Conservation (phyloP, 1,140 invertebrate species). For the Stenopsyche tienmushanensis region DNA sequence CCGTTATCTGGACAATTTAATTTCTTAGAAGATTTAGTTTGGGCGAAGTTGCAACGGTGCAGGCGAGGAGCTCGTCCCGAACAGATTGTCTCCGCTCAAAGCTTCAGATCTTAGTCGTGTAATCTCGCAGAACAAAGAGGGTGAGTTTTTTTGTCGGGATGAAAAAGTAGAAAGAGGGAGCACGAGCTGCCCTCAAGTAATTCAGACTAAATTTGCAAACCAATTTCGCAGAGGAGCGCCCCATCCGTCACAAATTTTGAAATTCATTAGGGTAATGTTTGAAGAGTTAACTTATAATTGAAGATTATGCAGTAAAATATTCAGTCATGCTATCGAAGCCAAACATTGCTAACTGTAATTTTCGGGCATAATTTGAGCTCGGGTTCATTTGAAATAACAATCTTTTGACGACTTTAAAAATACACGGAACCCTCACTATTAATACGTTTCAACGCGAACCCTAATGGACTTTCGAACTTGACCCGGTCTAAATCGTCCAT, state of each 20-base stretch:
- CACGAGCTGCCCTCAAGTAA: conserved; percentile 1
- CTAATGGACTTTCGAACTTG: no score
- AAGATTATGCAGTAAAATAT: no score
- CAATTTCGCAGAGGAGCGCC: background rate
- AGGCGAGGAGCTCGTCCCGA: background rate
- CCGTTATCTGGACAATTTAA: background rate
- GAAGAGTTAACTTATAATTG: no score
- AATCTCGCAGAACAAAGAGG: conserved; percentile 31
- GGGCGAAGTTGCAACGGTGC: background rate
- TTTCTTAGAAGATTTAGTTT: background rate
- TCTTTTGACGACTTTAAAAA: no score
- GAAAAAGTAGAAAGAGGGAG: background rate
- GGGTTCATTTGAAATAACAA: no score
- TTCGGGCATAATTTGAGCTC: no score
- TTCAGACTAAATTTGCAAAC: conserved; percentile 13
- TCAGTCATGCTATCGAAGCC: no score
- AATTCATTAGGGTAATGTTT: background rate
- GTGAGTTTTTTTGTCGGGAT: conserved; percentile 23
- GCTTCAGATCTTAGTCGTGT: conserved; percentile 14
- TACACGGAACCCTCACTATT: no score
- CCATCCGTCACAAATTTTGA: conserved; percentile 4
- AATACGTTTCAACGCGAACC: no score
- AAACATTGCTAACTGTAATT: no score
- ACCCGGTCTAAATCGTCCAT: no score
- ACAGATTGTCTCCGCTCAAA: conserved; percentile 24